Conservation (phyloP, 1,140 invertebrate genomes). For the Drosophila gunungcola region DNA sequence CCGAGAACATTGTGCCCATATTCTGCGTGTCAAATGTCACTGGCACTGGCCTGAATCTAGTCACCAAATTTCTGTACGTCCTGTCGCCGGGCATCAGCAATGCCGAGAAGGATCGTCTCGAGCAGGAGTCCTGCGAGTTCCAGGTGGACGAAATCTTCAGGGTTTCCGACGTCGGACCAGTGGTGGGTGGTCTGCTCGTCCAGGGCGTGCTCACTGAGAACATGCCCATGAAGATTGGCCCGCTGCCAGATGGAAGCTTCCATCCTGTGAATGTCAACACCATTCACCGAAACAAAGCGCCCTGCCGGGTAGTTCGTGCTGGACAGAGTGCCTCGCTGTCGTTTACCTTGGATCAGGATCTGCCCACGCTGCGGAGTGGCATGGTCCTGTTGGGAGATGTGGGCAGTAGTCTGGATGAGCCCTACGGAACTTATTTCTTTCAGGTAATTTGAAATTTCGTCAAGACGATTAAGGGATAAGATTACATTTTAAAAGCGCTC, state of each 20-base stretch:
- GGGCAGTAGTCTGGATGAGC: constrained; percentile 85
- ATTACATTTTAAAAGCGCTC: neutral
- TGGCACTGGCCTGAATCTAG: constrained; percentile 92
- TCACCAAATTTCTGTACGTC: constrained; percentile 92
- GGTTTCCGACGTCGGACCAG: constrained; percentile 91
- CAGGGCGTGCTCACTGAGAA: constrained; percentile 95
- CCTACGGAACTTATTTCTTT: constrained; percentile 90
- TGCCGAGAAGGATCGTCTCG: constrained; percentile 90
- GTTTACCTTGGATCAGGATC: constrained; percentile 86
- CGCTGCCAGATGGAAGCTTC: constrained; percentile 93
- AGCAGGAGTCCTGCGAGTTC: constrained; percentile 92
- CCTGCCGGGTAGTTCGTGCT: constrained; percentile 93
- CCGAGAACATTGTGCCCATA: constrained; percentile 91
- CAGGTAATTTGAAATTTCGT: constrained; percentile 86
- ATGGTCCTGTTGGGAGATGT: constrained; percentile 90
- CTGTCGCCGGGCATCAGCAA: constrained; percentile 89
- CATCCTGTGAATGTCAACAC: constrained; percentile 91
- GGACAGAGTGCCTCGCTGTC: constrained; percentile 96
- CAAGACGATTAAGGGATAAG: no score
- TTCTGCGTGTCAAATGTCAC: constrained; percentile 98
- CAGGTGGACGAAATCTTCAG: constrained; percentile 97
- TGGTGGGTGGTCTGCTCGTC: constrained; percentile 94
- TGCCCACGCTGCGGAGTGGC: constrained; percentile 90
- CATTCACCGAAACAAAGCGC: constrained; percentile 95
- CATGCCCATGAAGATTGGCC: constrained; percentile 88